These are phyloP conservation scores for Anoura caudifer DNA, from an alignment of 2,113 vertebrate genomes.

Conservation along the genomic window DNA sequence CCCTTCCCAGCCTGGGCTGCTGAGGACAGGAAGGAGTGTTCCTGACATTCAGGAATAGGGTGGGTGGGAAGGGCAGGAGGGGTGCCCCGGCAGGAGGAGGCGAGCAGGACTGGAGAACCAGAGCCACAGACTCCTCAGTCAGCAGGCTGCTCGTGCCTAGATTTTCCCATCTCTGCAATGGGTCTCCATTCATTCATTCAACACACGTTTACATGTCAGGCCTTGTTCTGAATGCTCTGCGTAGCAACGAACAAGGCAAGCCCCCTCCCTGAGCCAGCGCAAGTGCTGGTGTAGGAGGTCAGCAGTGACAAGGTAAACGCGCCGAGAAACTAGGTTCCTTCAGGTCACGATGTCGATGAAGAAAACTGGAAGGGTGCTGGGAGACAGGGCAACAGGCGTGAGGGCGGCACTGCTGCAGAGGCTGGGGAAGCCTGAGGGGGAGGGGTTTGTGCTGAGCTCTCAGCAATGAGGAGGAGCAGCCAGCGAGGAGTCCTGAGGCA, in stretches of 20 bases:
- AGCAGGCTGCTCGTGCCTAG: background rate
- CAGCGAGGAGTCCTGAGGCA: background rate
- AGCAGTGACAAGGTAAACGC: background rate
- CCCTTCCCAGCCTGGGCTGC: background rate
- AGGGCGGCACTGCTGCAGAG: background rate
- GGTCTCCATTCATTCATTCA: background rate
- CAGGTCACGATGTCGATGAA: background rate
- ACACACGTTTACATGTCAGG: background rate
- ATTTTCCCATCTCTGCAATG: background rate
- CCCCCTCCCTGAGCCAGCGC: background rate
- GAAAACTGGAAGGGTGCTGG: background rate
- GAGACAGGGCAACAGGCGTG: background rate
- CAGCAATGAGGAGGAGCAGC: background rate
- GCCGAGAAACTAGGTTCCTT: background rate
- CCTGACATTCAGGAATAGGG: background rate
- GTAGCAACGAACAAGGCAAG: background rate
- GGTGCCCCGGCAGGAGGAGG: background rate
- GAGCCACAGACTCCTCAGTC: background rate
- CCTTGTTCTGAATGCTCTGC: background rate
- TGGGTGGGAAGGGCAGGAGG: background rate
- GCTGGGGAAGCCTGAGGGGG: background rate
- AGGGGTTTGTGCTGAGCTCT: background rate
- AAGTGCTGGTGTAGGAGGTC: background rate
- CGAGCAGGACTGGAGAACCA: background rate
- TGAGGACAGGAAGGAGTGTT: background rate